Evolutionary conservation across 2,888 invertebrate species (phyloP), one percentile per base, ranked within the genome.

Genomic region (Scrobipalpa costella): DNA sequence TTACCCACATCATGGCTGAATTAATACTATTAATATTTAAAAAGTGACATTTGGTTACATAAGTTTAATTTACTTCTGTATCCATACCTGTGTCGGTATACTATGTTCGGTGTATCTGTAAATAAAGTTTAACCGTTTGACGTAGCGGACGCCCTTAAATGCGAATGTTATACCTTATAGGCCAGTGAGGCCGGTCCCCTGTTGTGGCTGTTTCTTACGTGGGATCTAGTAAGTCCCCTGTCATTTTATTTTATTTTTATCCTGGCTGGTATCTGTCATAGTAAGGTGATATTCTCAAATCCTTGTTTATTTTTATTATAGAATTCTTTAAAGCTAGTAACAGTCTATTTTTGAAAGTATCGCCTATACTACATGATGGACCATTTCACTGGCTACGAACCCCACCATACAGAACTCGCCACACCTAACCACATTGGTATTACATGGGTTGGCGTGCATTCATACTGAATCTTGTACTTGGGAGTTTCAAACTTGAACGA

Each of bases 161-260:
- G 5, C 40, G 13, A 13, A 19, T 52, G 50, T 52, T 52, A 13
- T 88, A 86, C 85, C 84, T 85, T 85, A 72, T 90, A 90, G 90
- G 88, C 83, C 55, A 13, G 55, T 15, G 27, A 55, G 90, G 87
- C 83, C 77, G 84, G 79, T 66, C 90, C 91, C 86, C 85, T 91
- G 89, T 91, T 89, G 87, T 91, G 90, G 91, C 90, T 88, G 91
- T 88, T 91, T 85, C 91, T 91, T 79, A 90, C 91, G 75, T 91
- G 91, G 91, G 90, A 90, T 86, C 82, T 90, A 76, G 90, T 91
- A 90, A 91, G 91, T 91, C 84, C 89, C 90, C 77, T 67, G 69
- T 74, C 65, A 67, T 74, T 73, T 76, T 78, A 77, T 73, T 77
- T 80, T 71, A 73, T 73, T 72, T 69, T 68, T 65, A 64, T 52